Evolutionary conservation across 2,888 invertebrate species (phyloP), one percentile per base, ranked within the genome.

Genomic region (Sinopyrophorus schimmeli): DNA sequence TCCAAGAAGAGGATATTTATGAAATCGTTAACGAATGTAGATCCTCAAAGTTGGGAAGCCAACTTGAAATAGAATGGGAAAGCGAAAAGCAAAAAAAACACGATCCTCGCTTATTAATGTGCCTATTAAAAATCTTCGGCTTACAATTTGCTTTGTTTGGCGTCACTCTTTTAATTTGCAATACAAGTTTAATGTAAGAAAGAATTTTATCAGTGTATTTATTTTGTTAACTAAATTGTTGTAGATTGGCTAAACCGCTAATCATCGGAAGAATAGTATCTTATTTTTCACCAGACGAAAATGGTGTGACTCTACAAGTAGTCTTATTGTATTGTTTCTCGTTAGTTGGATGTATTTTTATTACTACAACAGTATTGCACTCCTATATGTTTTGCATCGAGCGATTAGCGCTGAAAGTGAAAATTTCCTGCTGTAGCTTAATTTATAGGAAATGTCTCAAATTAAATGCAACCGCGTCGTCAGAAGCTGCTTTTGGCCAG

Each of bases 381-480:
- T 14, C 35, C 3, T 48, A 42, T 18, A 3, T 35, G 7, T 28
- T 48, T 17, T 11, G 7, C 1, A 4, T 41, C 3, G 23, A 28
- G n/a, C 24, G 15, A 28, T 14, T 48, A 4, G 21, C 40, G 12
- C 17, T 48, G 7, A 20, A 20, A 31, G 10, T 37, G 9, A 31
- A 31, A 11, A 37, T 42, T 15, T 17, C 41, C 1, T 24, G 24
- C 6, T 42, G 30, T 37, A 9, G 35, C 3, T 9, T 48, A 16
- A 16, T 48, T 11, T 48, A 48, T 10, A 35, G 42, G 12, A 48
- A 48, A 11, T 35, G 27, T 5, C 37, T 48, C 92, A 23, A 89
- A 88, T 84, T 86, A 2, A 88, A 93, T 1, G 75, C 92, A 30
- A 87, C 87, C 3, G 84, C 91, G 68, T 92, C 92, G 0, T 87